Evolutionary conservation across 2,888 invertebrate genomes (phyloP).

Genomic region (Hofmannophila pseudospretella): DNA sequence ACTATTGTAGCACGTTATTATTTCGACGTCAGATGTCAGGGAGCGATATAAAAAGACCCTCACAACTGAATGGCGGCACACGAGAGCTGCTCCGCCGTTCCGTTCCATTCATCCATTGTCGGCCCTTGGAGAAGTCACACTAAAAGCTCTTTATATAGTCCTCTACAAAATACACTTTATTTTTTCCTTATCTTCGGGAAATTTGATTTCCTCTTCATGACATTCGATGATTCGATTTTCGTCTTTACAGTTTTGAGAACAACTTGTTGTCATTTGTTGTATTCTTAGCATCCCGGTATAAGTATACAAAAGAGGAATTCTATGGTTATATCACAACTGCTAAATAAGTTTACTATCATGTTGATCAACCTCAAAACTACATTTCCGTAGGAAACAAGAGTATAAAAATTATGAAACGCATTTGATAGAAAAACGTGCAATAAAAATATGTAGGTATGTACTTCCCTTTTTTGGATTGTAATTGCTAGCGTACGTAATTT

Average conservation of each 20-base stretch:
- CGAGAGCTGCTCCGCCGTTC: constrained; percentile 28
- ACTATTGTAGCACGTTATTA: constrained; percentile 5
- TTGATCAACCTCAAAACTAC: too few species aligned
- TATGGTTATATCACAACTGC: too few species aligned
- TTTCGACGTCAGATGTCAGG: constrained; percentile 6
- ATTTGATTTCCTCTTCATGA: constrained; percentile 19
- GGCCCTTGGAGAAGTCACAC: constrained; percentile 25
- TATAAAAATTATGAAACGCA: too few species aligned
- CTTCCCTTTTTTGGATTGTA: too few species aligned
- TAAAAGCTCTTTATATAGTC: constrained; percentile 31
- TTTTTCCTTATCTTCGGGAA: constrained; percentile 21
- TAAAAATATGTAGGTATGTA: too few species aligned
- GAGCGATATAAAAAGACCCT: constrained; percentile 13
- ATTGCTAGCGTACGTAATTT: too few species aligned
- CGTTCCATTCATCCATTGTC: constrained; percentile 32
- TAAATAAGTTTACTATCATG: too few species aligned
- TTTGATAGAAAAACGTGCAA: too few species aligned
- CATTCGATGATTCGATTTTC: not conserved
- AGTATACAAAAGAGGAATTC: too few species aligned
- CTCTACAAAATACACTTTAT: constrained; percentile 23
- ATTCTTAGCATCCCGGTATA: too few species aligned
- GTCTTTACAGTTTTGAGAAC: not conserved
- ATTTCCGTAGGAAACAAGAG: too few species aligned
- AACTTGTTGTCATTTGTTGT: too few species aligned
- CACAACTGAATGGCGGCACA: constrained; percentile 20